Base-by-base conservation (phyloP, 2,888 invertebrate genomes). In the Eupithecia subfuscata region DNA sequence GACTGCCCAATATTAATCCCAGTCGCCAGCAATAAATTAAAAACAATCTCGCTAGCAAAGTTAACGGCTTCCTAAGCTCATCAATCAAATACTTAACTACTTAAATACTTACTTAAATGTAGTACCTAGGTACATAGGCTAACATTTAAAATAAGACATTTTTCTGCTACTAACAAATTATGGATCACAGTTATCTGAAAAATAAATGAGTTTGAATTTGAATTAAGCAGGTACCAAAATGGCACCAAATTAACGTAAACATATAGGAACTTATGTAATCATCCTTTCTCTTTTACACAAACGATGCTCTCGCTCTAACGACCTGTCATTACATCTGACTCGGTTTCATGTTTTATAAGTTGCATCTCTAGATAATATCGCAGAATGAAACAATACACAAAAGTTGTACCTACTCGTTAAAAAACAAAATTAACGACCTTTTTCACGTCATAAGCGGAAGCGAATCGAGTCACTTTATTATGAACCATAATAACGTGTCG, bases 271-370 rank as follows among this genome's bases (percentile, higher is more conserved):
- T 70, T 85, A 86, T 87, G 82, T 80, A 56, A 86, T 85, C 85
- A 63, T 34, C 85, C 86, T 85, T 86, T 87, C 87, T 85, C 85
- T 87, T 83, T 81, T 81, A 78, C 82, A 83, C 80, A 75, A 78
- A 73, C 45, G 70, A 52, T 69, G 71, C 56, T 81, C 81, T 81
- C 74, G 48, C 76, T 81, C 78, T 78, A 77, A 74, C 71, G 78
- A 76, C 74, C 81, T 81, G 79, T 84, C 82, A 84, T 86, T 83
- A 83, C 75, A 78, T 76, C 71, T 75, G 81, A 77, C 77, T 79
- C 48, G 60, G 74, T 79, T 80, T 82, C 77, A 81, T 80, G 76
- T 75, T 72, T 56, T 67, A 67, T 63, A 30, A 0, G 30, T 52
- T 52, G 16, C 14, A 22, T 71, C 43, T 71, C 74, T 71, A 69